Base-by-base conservation (phyloP, 2,113 vertebrate genomes). In the Rhodinocichla rosea region DNA sequence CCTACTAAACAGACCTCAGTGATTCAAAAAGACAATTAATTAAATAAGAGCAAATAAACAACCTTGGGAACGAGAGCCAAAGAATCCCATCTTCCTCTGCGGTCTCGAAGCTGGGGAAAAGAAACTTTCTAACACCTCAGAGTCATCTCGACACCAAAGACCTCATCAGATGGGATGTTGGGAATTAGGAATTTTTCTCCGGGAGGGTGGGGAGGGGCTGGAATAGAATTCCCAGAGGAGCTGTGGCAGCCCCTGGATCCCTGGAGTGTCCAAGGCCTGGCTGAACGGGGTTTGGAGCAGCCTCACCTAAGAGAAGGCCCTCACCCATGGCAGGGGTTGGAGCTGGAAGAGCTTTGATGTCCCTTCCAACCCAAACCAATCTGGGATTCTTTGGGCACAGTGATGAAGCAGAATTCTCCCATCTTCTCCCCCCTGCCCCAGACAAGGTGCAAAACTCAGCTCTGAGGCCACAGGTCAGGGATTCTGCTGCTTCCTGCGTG, bases 251-350 rank as follows among this genome's bases (percentile, higher is more conserved):
- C 75, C 57, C 75, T 62, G 73, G 39, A 74, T 65, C 59, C 59
- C 57, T 80, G 59, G 35, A 63, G 28, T 55, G 47, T 0, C n/a
- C 85, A 26, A 40, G 57, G 32, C 50, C 86, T 59, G 59, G 44
- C 0, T 89, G 76, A 15, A 33, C 2, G 3, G 42, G 30, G 3
- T 3, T 49, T 13, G 67, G 59, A 59, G 33, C 76, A 28, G 0
- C 27, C 37, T 81, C 53, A 18, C 22, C 10, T 17, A 9, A 24
- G 27, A 22, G 44, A 22, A 52, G 21, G 17, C 3, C 33, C 55
- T 27, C 24, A 15, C 15, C 33, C 47, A 26, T 17, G 40, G 22
- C 44, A 56, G n/a, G n/a, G 50, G 6, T 3, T 40, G 71, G 39
- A 28, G 33, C 5, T n/a, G 40, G n/a, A 26, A 17, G n/a, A 17